phyloP scores from a whole-genome alignment of 2,113 vertebrate species.

The Macaca nemestrina region DNA sequence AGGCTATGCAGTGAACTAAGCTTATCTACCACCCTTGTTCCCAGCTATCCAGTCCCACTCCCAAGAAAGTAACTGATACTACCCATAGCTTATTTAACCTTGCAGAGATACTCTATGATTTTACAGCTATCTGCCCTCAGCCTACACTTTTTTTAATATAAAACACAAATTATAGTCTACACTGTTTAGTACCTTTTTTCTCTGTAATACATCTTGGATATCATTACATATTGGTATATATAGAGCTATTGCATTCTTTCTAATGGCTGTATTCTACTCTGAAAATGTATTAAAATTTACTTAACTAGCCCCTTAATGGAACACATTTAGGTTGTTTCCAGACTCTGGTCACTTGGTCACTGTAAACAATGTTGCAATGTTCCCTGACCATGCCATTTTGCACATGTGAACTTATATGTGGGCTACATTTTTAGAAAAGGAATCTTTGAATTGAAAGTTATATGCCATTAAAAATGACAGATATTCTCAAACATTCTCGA shows the following conservation, averaged over 20 bases:
- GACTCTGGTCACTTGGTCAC: not conserved
- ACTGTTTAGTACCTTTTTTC: not conserved
- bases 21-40: not conserved
- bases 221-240: not conserved
- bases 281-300: not conserved
- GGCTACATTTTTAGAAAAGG: not conserved
- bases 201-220: not conserved
- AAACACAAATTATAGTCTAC: not conserved
- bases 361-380: not conserved
- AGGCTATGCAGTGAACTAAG: not conserved
- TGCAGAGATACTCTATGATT: not conserved
- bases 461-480: not conserved
- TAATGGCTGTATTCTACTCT: not conserved
- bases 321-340: not conserved
- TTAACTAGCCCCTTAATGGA: not conserved
- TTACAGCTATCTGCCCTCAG: not conserved
- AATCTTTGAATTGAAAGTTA: not conserved
- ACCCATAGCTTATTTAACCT: not conserved
- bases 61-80: not conserved
- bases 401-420: not conserved
- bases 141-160: not conserved
- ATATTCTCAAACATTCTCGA: not conserved
- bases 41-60: not conserved
- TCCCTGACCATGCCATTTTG: not conserved
- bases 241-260: not conserved